These are phyloP conservation scores for Ceraclea dissimilis DNA, from an alignment of 2,888 invertebrate genomes.

Conservation along the genomic window DNA sequence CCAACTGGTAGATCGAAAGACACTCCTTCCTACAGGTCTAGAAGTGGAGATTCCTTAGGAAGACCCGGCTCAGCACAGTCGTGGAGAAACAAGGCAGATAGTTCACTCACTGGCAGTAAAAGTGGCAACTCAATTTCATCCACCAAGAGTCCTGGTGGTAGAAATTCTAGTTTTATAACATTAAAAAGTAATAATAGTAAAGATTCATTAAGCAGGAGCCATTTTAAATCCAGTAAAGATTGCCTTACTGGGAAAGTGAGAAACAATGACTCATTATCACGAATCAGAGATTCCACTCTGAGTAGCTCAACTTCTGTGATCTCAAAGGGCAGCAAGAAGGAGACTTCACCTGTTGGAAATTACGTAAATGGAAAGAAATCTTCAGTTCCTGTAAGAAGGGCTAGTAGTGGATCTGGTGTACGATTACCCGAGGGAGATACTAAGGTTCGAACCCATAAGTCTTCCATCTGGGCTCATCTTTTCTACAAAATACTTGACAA, in stretches of 20 bases:
- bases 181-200: slow-evolving; percentile 15
- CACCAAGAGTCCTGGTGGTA: slow-evolving; percentile 28
- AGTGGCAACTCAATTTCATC: slow-evolving; percentile 33
- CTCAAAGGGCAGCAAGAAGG: slow-evolving; percentile 24
- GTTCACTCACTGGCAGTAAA: slow-evolving; percentile 33
- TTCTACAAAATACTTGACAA: slow-evolving; percentile 49
- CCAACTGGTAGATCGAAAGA: slow-evolving; percentile 32
- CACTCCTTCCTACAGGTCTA: slow-evolving; percentile 34
- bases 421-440: slow-evolving; percentile 39
- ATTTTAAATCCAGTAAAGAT: slow-evolving; percentile 39
- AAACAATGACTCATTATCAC: slow-evolving; percentile 45
- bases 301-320: slow-evolving; percentile 23
- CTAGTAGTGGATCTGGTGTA: slow-evolving; percentile 38
- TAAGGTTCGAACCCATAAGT: slow-evolving; percentile 65
- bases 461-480: slow-evolving; percentile 62
- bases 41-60: slow-evolving; percentile 42
- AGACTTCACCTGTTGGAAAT: slow-evolving; percentile 25
- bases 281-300: slow-evolving; percentile 31
- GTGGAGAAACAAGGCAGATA: slow-evolving; percentile 31
- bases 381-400: slow-evolving; percentile 29
- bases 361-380: slow-evolving; percentile 28
- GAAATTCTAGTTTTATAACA: slow-evolving; percentile 36
- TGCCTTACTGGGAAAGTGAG: slow-evolving; percentile 46
- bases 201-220: slow-evolving; percentile 27
- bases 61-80: slow-evolving; percentile 50